These are phyloP conservation scores for Temnothorax curvispinosus DNA, from an alignment of 1,140 invertebrate genomes.

Conservation along the genomic window DNA sequence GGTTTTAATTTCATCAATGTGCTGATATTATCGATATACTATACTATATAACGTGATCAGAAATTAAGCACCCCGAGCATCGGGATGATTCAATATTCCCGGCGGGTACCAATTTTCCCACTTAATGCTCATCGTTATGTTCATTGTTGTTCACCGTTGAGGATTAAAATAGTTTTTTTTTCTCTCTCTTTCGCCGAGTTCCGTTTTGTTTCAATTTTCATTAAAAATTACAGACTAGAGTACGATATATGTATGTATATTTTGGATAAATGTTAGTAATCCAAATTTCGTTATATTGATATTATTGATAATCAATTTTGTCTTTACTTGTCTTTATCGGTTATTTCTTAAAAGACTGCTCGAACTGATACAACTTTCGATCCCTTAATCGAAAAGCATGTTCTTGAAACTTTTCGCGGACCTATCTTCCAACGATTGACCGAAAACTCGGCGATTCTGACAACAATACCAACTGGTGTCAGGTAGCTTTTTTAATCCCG, in stretches of 20 bases:
- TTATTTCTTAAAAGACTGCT: neutral
- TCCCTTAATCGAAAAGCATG: neutral
- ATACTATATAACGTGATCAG: neutral
- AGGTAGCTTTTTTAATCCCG: neutral
- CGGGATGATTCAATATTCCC: neutral
- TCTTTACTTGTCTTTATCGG: neutral
- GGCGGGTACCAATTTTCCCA: neutral
- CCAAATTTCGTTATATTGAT: neutral
- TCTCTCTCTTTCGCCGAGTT: neutral
- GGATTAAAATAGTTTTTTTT: neutral
- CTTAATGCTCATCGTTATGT: neutral
- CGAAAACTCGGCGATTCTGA: neutral
- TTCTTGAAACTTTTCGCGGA: too few relatives aligned
- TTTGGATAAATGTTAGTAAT: neutral
- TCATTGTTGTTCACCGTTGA: neutral
- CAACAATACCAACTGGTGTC: neutral
- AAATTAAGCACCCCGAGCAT: constrained; percentile 6
- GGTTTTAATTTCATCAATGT: constrained; percentile 1
- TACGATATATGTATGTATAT: neutral
- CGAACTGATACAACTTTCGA: neutral
- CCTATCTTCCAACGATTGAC: too few relatives aligned
- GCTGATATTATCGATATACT: neutral
- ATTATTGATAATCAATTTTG: neutral
- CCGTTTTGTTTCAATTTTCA: neutral
- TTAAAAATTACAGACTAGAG: constrained; percentile 5